Evolutionary conservation across 2,888 invertebrate genomes (phyloP).

Genomic region (Agelastica alni): DNA sequence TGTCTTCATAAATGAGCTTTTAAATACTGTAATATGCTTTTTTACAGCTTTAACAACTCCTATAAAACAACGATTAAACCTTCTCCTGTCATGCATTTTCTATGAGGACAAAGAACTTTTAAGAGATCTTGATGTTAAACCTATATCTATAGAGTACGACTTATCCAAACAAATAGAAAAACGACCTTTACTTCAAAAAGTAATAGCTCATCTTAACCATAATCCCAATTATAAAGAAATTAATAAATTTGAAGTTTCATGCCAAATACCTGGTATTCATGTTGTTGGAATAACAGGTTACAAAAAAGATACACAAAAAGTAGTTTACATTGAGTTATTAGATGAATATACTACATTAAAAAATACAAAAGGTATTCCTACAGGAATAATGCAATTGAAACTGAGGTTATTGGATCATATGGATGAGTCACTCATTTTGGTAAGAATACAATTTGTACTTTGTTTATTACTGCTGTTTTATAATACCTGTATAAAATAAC

Average conservation of each 20-base stretch:
- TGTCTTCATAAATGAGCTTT: too few relatives aligned
- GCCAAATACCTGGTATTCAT: slow-evolving; percentile 51
- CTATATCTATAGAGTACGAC: slow-evolving; percentile 35
- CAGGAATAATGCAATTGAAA: slow-evolving; percentile 57
- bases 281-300: slow-evolving; percentile 53
- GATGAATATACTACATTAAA: slow-evolving; percentile 54
- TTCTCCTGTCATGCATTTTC: slow-evolving; percentile 53
- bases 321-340: slow-evolving; percentile 56
- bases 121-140: slow-evolving; percentile 43
- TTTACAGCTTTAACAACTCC: slow-evolving; percentile 41
- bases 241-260: slow-evolving; percentile 43
- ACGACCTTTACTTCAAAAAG: slow-evolving; percentile 45
- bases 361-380: slow-evolving; percentile 47
- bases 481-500: too few relatives aligned
- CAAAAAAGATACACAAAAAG: slow-evolving; percentile 47
- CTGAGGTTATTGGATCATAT: slow-evolving; percentile 52
- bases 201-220: slow-evolving; percentile 43
- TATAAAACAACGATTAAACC: slow-evolving; percentile 46
- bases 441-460: too few relatives aligned
- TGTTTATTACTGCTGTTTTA: too few relatives aligned
- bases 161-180: slow-evolving; percentile 43
- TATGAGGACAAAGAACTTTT: slow-evolving; percentile 51
- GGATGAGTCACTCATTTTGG: slow-evolving; percentile 52
- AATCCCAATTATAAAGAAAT: slow-evolving; percentile 39
- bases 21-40: slow-evolving; percentile 5